These are phyloP conservation scores for Colossoma macropomum DNA, from an alignment of 2,113 vertebrate species.

Conservation along the genomic window DNA sequence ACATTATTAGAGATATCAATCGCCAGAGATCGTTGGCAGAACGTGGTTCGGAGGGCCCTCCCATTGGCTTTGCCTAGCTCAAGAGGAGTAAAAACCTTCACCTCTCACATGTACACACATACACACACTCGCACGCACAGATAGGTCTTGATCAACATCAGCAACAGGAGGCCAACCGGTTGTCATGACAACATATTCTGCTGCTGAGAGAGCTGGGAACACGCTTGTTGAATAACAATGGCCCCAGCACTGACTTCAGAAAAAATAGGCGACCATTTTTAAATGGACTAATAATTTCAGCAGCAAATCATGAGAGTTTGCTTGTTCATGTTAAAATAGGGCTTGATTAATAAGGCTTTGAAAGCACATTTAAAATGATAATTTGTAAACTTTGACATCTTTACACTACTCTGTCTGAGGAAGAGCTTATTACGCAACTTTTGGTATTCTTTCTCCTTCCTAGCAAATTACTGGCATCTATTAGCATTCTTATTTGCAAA, in stretches of 20 bases:
- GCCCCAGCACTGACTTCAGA: conserved; percentile 64
- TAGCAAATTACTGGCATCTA: conserved; percentile 2
- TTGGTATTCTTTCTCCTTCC: not conserved
- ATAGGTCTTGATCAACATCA: conserved; percentile 70
- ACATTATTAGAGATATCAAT: conserved; percentile 54
- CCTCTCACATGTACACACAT: conserved; percentile 39
- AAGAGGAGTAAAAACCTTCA: conserved; percentile 61
- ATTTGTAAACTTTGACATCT: conserved; percentile 21
- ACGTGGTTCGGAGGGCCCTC: conserved; percentile 38
- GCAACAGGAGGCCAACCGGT: conserved; percentile 71
- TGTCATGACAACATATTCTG: conserved; percentile 73
- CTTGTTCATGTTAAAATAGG: not conserved
- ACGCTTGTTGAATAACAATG: conserved; percentile 78
- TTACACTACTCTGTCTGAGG: conserved; percentile 23
- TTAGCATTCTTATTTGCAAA: conserved; percentile 26
- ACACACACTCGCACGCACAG: conserved; percentile 43
- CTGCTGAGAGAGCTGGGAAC: conserved; percentile 64
- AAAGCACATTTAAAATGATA: conserved; percentile 8
- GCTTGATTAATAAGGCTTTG: conserved; percentile 1
- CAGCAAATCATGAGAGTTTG: conserved; percentile 39
- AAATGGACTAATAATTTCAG: conserved; percentile 41
- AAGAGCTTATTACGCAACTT: not conserved
- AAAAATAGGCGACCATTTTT: conserved; percentile 46
- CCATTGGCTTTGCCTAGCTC: conserved; percentile 51
- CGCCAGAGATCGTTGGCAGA: conserved; percentile 52